These are phyloP conservation scores for Lasiommata megera DNA, from an alignment of 2,888 invertebrate species.

Conservation along the genomic window DNA sequence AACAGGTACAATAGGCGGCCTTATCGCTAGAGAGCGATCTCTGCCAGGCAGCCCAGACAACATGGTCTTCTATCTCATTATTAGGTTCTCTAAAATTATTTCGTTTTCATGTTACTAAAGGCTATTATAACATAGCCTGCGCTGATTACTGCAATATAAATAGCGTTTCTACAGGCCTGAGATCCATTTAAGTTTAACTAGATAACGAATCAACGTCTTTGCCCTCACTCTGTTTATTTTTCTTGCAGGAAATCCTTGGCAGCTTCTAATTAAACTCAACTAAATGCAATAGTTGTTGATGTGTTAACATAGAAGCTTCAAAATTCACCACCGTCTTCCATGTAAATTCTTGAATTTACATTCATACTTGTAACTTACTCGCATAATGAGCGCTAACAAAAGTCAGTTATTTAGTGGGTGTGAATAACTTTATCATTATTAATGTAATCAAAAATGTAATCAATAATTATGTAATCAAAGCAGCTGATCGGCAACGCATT, in stretches of 20 bases:
- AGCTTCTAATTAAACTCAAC: conserved; percentile 48
- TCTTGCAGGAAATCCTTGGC: conserved; percentile 56
- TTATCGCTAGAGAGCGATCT: too few species aligned
- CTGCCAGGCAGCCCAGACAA: too few species aligned
- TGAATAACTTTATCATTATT: too few species aligned
- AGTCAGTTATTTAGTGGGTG: neutral
- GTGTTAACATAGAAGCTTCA: neutral
- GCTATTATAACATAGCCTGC: conserved; percentile 36
- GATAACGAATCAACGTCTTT: conserved; percentile 75
- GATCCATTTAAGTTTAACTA: conserved; percentile 51
- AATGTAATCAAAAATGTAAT: too few species aligned
- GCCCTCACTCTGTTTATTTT: conserved; percentile 57
- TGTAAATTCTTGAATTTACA: neutral
- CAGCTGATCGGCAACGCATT: too few species aligned
- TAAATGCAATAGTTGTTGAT: neutral
- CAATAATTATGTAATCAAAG: too few species aligned
- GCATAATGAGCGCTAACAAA: too few species aligned
- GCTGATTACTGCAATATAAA: conserved; percentile 33
- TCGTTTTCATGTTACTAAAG: neutral
- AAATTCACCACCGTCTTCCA: neutral
- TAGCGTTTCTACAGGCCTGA: conserved; percentile 26
- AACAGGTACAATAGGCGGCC: too few species aligned
- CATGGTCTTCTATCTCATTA: too few species aligned
- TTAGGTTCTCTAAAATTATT: conserved; percentile 22
- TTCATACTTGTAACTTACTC: too few species aligned